A percentile compares a stretch with the other conserved stretches of the same genome.
Evolutionary conservation across 2,113 vertebrate species (phyloP).

Genomic region (Petrocephalus microphthalmus): DNA sequence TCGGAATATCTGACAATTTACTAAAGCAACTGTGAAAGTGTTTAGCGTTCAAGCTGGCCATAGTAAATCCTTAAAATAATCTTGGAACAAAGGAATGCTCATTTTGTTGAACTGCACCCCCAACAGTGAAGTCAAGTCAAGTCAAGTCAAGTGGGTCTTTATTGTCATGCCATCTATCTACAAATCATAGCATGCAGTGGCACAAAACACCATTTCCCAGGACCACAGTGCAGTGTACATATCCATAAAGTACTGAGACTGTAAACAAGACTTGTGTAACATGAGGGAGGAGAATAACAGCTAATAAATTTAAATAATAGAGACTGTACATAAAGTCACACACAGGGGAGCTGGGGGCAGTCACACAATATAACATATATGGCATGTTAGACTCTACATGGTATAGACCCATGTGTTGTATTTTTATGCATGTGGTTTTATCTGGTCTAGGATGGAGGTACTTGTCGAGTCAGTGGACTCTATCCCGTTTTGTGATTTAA

Average conservation of each 20-base stretch:
- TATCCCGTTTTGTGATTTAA: background rate
- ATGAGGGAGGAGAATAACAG: background rate
- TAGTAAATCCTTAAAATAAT: background rate
- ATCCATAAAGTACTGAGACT: background rate
- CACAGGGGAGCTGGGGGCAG: background rate
- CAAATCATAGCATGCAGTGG: background rate
- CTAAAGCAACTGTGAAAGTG: background rate
- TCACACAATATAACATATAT: background rate
- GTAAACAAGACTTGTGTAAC: background rate
- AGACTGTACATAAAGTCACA: background rate
- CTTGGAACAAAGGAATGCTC: background rate
- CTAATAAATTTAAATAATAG: background rate
- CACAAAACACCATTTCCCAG: background rate
- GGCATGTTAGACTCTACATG: background rate
- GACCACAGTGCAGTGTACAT: background rate
- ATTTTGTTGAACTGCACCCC: background rate
- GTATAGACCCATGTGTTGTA: background rate
- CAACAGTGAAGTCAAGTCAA: background rate
- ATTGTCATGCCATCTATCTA: background rate
- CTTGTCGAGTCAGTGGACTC: background rate
- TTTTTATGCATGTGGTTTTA: background rate
- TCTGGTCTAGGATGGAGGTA: background rate
- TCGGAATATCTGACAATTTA: background rate
- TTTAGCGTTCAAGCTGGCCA: background rate
- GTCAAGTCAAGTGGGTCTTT: background rate